Percentiles rank a stretch among this genome's conserved stretches.
phyloP scores from a whole-genome alignment of 2,797 vertebrate species.

The Gymnodraco acuticeps region DNA sequence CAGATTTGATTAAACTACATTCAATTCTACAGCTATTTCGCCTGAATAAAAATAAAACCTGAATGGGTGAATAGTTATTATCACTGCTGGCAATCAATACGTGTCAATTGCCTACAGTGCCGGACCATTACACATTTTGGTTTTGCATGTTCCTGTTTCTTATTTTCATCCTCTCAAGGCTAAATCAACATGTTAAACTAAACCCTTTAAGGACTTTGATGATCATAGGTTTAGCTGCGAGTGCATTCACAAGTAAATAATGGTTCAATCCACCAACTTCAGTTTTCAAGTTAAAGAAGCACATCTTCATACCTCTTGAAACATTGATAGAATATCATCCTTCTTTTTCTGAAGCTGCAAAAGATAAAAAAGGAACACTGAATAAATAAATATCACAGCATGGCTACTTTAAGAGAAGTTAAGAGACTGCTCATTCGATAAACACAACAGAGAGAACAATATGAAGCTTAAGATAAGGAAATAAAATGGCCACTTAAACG shows the following conservation, averaged over 20 bases:
- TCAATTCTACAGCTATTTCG: constrained; percentile 62
- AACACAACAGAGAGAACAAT: too few relatives aligned
- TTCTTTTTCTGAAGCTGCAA: constrained; percentile 85
- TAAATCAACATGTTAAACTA: constrained; percentile 66
- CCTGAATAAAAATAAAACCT: constrained; percentile 55
- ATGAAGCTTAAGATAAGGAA: too few relatives aligned
- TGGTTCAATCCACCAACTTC: constrained; percentile 19
- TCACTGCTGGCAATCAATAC: constrained; percentile 56
- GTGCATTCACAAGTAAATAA: constrained; percentile 66
- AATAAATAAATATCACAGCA: too few relatives aligned
- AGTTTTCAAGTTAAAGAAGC: neutral
- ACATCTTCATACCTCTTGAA: constrained; percentile 82
- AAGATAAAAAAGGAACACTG: constrained; percentile 25
- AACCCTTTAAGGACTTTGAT: constrained; percentile 42
- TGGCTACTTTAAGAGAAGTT: too few relatives aligned
- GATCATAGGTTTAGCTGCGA: constrained; percentile 51
- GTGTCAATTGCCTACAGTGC: constrained; percentile 62
- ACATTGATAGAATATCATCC: constrained; percentile 83
- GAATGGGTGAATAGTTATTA: constrained; percentile 50
- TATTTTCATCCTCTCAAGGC: constrained; percentile 24
- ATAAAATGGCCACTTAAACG: too few relatives aligned
- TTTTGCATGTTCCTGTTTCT: constrained; percentile 41
- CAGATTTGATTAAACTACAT: constrained; percentile 82
- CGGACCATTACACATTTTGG: constrained; percentile 69
- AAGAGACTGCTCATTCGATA: too few relatives aligned